A percentile compares a stretch with the other conserved stretches of the same genome.
Conservation (phyloP, 2,797 vertebrate genomes). For the Heteromormyrus szaboi region DNA sequence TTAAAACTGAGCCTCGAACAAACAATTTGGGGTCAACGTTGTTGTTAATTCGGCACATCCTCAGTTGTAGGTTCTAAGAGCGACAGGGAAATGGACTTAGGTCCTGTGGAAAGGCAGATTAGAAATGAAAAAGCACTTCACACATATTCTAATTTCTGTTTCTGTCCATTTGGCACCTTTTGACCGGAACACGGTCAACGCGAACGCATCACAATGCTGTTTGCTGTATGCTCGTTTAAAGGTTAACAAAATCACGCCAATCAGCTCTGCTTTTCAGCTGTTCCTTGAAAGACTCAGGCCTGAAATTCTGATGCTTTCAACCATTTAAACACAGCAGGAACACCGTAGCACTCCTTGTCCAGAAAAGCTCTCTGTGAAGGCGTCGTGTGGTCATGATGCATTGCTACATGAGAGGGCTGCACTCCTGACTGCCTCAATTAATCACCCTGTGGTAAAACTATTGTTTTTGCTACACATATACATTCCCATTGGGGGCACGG, state of each 20-base stretch:
- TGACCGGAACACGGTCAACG: background rate
- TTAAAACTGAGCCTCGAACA: background rate
- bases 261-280: constrained; percentile 11
- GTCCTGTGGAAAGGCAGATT: background rate
- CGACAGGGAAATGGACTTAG: background rate
- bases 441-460: constrained; percentile 20
- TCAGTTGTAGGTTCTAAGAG: background rate
- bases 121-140: background rate
- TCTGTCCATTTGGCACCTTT: no score
- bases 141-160: background rate
- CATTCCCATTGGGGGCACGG: constrained; percentile 16
- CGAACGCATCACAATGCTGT: background rate
- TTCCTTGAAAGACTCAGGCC: background rate
- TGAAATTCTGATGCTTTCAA: background rate
- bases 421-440: constrained; percentile 21
- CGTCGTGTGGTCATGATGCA: constrained; percentile 3
- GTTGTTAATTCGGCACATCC: background rate
- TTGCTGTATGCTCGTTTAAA: background rate
- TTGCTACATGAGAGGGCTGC: background rate
- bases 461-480: constrained; percentile 8
- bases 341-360: background rate
- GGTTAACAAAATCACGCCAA: background rate
- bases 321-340: background rate
- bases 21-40: background rate
- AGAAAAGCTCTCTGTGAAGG: background rate